A percentile compares a stretch with the other conserved stretches of the same genome.
Evolutionary conservation across 2,888 invertebrate species (phyloP).

Genomic region (Drosophila antonietae): DNA sequence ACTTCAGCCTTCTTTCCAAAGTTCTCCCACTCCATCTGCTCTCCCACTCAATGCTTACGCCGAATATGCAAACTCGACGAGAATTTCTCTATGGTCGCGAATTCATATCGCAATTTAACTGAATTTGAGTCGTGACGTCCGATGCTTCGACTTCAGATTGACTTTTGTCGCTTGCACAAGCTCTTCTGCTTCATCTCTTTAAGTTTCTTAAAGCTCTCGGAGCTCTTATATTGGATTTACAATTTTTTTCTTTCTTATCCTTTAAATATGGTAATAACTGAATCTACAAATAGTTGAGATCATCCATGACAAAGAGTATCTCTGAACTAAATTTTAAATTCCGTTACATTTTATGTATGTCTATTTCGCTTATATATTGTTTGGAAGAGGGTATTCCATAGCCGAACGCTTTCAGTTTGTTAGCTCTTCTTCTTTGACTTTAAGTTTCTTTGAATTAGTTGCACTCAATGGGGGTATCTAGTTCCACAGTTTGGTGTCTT

Average conservation of each 20-base stretch:
- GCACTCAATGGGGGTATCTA: background rate
- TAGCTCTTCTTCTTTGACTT: background rate
- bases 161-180: conserved; percentile 40
- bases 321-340: no score
- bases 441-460: conserved; percentile 9
- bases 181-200: background rate
- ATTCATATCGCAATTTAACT: conserved; percentile 67
- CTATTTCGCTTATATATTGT: background rate
- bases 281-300: background rate
- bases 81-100: conserved; percentile 38
- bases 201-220: background rate
- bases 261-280: background rate
- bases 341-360: no score
- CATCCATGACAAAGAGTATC: background rate
- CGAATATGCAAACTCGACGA: conserved; percentile 51
- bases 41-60: conserved; percentile 6
- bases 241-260: background rate
- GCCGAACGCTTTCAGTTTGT: background rate
- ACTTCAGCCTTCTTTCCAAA: background rate
- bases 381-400: background rate
- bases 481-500: conserved; percentile 12
- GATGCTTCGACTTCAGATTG: conserved; percentile 42
- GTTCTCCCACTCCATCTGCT: background rate
- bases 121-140: conserved; percentile 41
- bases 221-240: background rate